phyloP scores from a whole-genome alignment of 2,797 vertebrate species.

The Acrocephalus scirpaceus region DNA sequence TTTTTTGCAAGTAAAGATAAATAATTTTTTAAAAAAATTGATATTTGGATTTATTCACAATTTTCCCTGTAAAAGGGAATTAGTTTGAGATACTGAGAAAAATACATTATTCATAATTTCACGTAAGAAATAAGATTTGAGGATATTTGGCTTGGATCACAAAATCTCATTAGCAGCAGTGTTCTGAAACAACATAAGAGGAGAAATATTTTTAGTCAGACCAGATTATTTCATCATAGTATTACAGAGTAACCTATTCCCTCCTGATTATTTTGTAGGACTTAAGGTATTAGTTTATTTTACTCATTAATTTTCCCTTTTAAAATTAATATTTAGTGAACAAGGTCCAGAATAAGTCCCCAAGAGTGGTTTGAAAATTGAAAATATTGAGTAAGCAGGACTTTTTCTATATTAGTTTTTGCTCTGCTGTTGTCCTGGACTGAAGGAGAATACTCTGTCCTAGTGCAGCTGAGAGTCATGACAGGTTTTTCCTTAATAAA shows the following conservation, averaged over 20 bases:
- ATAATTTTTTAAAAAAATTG: slow-evolving; percentile 21
- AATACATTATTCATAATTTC: slow-evolving; percentile 58
- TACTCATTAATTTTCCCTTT: neutral
- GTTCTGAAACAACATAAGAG: neutral
- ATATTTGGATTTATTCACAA: neutral
- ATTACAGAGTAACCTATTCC: neutral
- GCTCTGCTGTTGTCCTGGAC: neutral
- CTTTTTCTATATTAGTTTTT: neutral
- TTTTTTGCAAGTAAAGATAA: neutral
- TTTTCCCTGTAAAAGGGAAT: slow-evolving; percentile 20
- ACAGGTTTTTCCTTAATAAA: neutral
- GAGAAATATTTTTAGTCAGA: neutral
- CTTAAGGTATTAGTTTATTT: neutral
- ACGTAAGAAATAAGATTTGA: slow-evolving; percentile 25
- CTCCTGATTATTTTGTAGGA: neutral
- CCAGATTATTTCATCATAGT: neutral
- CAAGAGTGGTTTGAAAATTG: neutral
- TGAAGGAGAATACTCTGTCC: neutral
- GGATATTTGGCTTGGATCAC: neutral
- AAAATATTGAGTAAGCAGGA: neutral
- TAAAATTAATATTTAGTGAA: neutral
- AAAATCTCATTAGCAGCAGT: slow-evolving; percentile 60
- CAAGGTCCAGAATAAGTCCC: neutral
- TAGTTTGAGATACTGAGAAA: slow-evolving; percentile 41
- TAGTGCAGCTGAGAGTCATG: neutral